phyloP scores from a whole-genome alignment of 2,113 vertebrate genomes.

The Centrocercus urophasianus region DNA sequence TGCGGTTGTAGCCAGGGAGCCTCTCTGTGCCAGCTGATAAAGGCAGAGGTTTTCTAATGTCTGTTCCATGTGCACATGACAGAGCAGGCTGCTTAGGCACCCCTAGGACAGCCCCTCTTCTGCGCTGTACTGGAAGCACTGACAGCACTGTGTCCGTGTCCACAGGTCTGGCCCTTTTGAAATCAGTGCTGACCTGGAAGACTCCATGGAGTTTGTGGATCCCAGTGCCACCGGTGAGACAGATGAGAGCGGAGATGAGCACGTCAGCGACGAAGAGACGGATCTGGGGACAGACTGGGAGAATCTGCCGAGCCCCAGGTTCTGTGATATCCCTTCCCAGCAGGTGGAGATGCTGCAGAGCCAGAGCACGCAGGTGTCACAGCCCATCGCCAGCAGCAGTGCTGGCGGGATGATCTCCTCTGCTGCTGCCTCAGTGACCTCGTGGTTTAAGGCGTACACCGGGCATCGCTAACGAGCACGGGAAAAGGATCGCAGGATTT shows the following conservation, averaged over 20 bases:
- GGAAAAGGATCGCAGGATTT: rapidly evolving
- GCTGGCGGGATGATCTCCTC: constrained; percentile 96
- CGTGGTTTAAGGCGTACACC: constrained; percentile 94
- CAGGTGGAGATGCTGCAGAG: constrained; percentile 93
- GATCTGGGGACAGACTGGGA: constrained; percentile 98
- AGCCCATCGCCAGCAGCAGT: constrained; percentile 84
- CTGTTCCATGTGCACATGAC: rapidly evolving
- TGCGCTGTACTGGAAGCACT: rapidly evolving
- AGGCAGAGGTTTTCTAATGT: background rate
- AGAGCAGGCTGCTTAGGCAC: background rate
- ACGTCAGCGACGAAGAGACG: constrained; percentile 92
- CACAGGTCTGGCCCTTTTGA: constrained; percentile 94
- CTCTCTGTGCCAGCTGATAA: background rate
- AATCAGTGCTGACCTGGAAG: constrained; percentile 91
- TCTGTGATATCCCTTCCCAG: constrained; percentile 98
- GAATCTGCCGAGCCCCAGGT: constrained; percentile 94
- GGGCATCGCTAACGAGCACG: constrained; percentile 85
- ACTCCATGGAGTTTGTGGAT: constrained; percentile 97
- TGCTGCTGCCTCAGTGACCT: constrained; percentile 92
- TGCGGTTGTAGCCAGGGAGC: rapidly evolving
- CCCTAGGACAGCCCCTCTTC: background rate
- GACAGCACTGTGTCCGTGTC: background rate
- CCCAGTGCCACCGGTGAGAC: constrained; percentile 85
- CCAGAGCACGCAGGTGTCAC: constrained; percentile 87
- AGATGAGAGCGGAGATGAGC: constrained; percentile 93